A percentile compares a stretch with the other conserved stretches of the same genome.
These are phyloP conservation scores for Labia minor DNA, from an alignment of 2,888 invertebrate species.

Conservation along the genomic window DNA sequence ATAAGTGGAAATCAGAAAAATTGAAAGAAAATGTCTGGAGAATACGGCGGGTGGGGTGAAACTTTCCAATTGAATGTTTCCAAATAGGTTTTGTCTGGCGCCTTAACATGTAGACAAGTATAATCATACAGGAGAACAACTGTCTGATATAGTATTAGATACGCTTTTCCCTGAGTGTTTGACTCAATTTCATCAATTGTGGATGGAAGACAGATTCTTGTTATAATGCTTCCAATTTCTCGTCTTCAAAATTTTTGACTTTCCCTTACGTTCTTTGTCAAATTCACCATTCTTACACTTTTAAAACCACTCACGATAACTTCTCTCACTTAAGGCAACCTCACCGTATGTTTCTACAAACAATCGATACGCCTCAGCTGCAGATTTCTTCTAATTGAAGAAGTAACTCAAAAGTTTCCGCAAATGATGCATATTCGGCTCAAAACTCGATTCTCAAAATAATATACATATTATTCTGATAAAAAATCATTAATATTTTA, in stretches of 20 bases:
- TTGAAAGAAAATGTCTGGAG: no score
- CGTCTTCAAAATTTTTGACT: constrained; percentile 26
- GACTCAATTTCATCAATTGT: no score
- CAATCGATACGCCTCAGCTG: constrained; percentile 24
- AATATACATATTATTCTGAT: neutral
- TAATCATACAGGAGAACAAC: no score
- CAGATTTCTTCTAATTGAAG: constrained; percentile 26
- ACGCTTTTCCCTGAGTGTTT: no score
- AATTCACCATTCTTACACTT: constrained; percentile 27
- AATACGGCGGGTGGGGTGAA: no score
- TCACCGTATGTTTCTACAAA: constrained; percentile 26
- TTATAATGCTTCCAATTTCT: constrained; percentile 27
- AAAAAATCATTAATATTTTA: neutral
- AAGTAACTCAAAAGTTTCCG: constrained; percentile 27
- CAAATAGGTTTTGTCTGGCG: no score
- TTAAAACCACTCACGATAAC: constrained; percentile 26
- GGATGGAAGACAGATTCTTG: constrained; percentile 26
- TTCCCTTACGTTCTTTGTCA: constrained; percentile 26
- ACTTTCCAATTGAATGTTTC: no score
- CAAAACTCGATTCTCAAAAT: constrained; percentile 15
- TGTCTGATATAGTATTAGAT: no score
- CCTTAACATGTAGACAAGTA: no score
- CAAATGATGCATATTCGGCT: constrained; percentile 26
- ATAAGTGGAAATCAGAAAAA: no score
- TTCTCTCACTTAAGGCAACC: constrained; percentile 26